Conservation (phyloP, 2,888 invertebrate genomes). For the Homarus gammarus region DNA sequence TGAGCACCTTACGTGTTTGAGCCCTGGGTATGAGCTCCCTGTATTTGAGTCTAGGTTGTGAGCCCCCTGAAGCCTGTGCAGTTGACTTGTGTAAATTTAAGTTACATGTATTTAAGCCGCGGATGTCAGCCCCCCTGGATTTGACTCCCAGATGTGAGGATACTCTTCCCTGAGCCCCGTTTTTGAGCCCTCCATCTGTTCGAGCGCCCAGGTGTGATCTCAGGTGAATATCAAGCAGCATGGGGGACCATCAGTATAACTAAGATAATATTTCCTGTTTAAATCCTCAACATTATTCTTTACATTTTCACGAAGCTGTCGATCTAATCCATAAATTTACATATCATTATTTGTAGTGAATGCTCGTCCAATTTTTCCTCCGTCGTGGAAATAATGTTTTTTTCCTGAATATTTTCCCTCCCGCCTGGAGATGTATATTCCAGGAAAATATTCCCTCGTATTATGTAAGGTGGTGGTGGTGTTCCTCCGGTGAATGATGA, state of each 20-base stretch:
- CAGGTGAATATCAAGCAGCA: background rate
- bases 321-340: slow-evolving; percentile 8
- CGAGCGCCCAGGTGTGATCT: background rate
- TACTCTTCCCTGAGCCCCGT: background rate
- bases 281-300: background rate
- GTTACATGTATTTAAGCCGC: no score
- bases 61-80: background rate
- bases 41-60: background rate
- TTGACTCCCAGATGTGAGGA: background rate
- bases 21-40: background rate
- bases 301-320: background rate
- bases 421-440: background rate
- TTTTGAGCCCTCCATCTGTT: background rate
- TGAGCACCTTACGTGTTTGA: background rate
- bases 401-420: background rate
- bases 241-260: background rate
- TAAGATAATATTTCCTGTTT: background rate
- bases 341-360: slow-evolving; percentile 4
- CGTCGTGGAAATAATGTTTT: background rate
- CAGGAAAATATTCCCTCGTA: background rate
- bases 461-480: no score
- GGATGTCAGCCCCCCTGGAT: no score
- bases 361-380: background rate
- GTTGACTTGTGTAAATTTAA: no score
- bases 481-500: background rate